Evolutionary conservation across 1,140 invertebrate species (phyloP).

Genomic region (Triops cancriformis): DNA sequence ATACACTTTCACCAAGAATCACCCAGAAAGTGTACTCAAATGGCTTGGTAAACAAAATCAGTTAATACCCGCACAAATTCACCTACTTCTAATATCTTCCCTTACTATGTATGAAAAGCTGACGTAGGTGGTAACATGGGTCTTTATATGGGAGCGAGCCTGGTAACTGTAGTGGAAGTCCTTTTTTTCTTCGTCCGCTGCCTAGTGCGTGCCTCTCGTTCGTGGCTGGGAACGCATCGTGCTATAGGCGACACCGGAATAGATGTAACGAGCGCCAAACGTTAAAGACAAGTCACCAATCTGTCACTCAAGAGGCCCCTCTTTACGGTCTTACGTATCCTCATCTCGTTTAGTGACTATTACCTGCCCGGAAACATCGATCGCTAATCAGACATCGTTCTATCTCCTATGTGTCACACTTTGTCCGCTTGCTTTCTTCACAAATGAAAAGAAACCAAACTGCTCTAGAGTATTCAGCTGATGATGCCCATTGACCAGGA

Average conservation of each 20-base stretch:
- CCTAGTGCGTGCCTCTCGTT: background rate
- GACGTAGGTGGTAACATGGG: slow-evolving; percentile 27
- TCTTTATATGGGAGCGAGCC: slow-evolving; percentile 23
- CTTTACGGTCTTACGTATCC: background rate
- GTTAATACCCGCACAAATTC: background rate
- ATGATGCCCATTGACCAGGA: too few species aligned
- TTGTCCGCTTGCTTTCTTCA: too few species aligned
- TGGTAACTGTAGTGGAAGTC: slow-evolving; percentile 23
- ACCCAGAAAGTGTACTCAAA: slow-evolving; percentile 25
- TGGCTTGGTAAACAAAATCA: slow-evolving; percentile 22
- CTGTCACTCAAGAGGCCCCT: background rate
- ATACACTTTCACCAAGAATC: slow-evolving; percentile 23
- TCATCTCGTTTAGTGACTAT: too few species aligned
- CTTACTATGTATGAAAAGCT: background rate
- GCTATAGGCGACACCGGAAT: background rate
- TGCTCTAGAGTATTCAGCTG: too few species aligned
- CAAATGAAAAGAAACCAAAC: too few species aligned
- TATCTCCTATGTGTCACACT: too few species aligned
- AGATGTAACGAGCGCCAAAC: background rate
- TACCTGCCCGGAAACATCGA: too few species aligned
- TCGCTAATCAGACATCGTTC: too few species aligned
- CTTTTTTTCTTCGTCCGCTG: background rate
- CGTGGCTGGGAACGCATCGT: background rate
- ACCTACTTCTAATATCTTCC: too few species aligned
- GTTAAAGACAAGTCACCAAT: background rate